Conservation (phyloP, 2,797 vertebrate species). For the Manis pentadactyla region DNA sequence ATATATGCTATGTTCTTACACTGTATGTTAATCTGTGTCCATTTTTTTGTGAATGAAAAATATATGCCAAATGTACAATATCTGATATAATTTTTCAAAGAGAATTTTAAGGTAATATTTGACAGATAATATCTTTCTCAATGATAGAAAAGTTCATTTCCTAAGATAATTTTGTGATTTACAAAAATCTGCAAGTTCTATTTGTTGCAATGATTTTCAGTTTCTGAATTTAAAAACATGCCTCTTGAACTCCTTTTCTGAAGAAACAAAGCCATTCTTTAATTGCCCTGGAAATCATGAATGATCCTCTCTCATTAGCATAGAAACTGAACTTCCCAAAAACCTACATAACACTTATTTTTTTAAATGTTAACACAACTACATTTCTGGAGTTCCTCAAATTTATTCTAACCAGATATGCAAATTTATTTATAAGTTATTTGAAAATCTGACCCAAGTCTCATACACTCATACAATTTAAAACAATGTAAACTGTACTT, state of each 20-base stretch:
- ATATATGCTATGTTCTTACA: background rate
- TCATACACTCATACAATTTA: background rate
- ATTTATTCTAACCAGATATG: slow-evolving; percentile 12
- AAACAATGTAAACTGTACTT: slow-evolving; percentile 14
- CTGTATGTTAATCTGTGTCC: background rate
- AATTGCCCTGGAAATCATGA: background rate
- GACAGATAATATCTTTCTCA: background rate
- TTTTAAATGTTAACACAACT: slow-evolving; percentile 28
- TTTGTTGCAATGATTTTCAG: background rate
- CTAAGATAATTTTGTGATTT: background rate
- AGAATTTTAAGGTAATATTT: background rate
- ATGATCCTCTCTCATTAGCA: background rate
- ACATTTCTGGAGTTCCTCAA: background rate
- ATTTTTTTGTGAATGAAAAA: slow-evolving; percentile 16
- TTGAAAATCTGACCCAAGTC: background rate
- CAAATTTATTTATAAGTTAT: background rate
- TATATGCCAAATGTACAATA: background rate
- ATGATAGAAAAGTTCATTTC: slow-evolving; percentile 3
- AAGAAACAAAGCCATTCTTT: background rate
- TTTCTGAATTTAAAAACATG: slow-evolving; percentile 1
- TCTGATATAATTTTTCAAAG: background rate
- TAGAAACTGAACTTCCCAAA: slow-evolving; percentile 23
- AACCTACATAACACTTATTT: background rate
- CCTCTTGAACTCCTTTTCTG: background rate
- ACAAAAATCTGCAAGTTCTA: background rate